A percentile compares a stretch with the other conserved stretches of the same genome.
phyloP scores from a whole-genome alignment of 2,888 invertebrate genomes.

The Cephalotes varians region DNA sequence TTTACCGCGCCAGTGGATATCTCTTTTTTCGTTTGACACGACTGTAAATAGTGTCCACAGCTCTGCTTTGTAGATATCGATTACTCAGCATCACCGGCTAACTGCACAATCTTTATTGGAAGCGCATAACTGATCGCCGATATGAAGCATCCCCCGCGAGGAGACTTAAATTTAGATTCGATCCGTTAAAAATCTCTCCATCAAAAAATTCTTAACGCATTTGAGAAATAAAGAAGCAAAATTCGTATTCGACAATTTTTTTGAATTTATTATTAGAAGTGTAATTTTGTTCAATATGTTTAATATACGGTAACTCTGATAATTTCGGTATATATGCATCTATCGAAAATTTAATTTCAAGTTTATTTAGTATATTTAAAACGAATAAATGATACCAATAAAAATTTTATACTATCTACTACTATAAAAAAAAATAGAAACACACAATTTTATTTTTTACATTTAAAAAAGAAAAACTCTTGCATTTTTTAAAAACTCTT shows the following conservation, averaged over 20 bases:
- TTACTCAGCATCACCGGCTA: constrained; percentile 27
- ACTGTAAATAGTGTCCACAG: constrained; percentile 53
- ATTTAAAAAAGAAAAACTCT: too few relatives aligned
- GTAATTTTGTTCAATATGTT: not conserved
- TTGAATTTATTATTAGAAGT: not conserved
- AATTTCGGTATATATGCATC: too few relatives aligned
- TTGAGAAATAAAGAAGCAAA: not conserved
- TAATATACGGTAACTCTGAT: not conserved
- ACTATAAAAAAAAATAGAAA: too few relatives aligned
- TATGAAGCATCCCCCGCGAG: not conserved
- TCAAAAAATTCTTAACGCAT: not conserved
- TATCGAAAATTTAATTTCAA: too few relatives aligned
- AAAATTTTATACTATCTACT: too few relatives aligned
- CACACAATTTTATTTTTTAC: too few relatives aligned
- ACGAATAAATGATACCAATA: too few relatives aligned
- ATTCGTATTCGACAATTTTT: not conserved
- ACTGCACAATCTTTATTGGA: constrained; percentile 50
- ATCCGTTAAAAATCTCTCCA: not conserved
- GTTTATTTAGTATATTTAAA: too few relatives aligned
- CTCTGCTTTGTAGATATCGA: constrained; percentile 51
- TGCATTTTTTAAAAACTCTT: too few relatives aligned
- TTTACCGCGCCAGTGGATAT: constrained; percentile 51
- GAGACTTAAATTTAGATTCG: not conserved
- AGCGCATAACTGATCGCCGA: constrained; percentile 28
- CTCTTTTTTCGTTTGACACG: constrained; percentile 54